Conservation (phyloP, 2,888 invertebrate genomes). For the Hyppa rectilinea region DNA sequence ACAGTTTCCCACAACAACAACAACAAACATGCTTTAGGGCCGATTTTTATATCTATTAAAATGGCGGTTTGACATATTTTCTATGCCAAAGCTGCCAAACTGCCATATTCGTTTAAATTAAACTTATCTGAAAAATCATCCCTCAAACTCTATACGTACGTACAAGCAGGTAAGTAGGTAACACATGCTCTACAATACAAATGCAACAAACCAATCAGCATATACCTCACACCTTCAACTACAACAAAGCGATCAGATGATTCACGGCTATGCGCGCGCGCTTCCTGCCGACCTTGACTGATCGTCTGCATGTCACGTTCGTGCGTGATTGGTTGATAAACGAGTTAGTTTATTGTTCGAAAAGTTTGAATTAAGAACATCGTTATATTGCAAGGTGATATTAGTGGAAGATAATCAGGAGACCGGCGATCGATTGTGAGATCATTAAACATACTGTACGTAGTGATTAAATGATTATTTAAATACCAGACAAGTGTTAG, state of each 20-base stretch:
- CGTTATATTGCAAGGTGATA: background rate
- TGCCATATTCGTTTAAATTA: too few species aligned
- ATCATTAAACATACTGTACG: background rate
- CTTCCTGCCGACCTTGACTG: constrained; percentile 66
- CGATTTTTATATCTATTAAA: too few species aligned
- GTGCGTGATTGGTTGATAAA: constrained; percentile 35
- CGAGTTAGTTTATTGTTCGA: constrained; percentile 15
- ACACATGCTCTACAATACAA: background rate
- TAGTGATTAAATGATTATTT: background rate
- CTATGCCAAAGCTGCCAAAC: too few species aligned
- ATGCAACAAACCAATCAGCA: constrained; percentile 19
- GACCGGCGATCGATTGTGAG: too few species aligned
- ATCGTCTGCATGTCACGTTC: constrained; percentile 52
- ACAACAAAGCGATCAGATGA: constrained; percentile 59
- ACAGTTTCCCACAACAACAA: background rate
- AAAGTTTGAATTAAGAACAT: background rate
- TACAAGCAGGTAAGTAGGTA: background rate
- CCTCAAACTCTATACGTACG: too few species aligned
- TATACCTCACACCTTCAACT: constrained; percentile 21
- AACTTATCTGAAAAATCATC: too few species aligned
- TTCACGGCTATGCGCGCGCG: constrained; percentile 59
- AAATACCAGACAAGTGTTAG: background rate
- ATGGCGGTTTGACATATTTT: too few species aligned
- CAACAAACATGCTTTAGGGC: too few species aligned
- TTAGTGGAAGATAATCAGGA: too few species aligned